Percentiles rank a stretch among this genome's conserved stretches.
Evolutionary conservation across 1,140 invertebrate species (phyloP).

Genomic region (Drosophila varians): DNA sequence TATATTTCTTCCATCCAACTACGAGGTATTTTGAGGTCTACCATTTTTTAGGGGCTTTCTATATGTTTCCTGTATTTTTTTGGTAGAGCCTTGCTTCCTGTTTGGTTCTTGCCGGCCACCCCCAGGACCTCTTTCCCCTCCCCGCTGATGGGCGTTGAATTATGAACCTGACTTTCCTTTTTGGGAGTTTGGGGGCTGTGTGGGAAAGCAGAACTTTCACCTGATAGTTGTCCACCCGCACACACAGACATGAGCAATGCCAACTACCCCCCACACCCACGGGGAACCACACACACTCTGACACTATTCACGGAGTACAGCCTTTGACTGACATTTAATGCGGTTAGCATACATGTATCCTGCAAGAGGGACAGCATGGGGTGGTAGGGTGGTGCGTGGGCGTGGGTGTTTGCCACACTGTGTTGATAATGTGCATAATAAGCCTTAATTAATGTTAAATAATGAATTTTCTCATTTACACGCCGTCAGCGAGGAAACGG

Average conservation of each 20-base stretch:
- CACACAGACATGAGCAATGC: constrained; percentile 16
- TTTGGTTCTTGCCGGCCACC: constrained; percentile 27
- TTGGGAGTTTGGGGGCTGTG: constrained; percentile 4
- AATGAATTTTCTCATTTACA: constrained; percentile 81
- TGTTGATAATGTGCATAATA: constrained; percentile 82
- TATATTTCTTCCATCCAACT: neutral
- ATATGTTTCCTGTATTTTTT: constrained; percentile 13
- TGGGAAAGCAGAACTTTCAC: constrained; percentile 35
- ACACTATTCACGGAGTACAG: constrained; percentile 44
- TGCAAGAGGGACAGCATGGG: neutral
- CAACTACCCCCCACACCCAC: constrained; percentile 1
- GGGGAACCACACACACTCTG: constrained; percentile 11
- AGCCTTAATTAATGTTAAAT: constrained; percentile 82
- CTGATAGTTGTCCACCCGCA: constrained; percentile 53
- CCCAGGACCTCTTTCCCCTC: neutral
- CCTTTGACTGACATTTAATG: constrained; percentile 74
- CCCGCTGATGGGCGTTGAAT: constrained; percentile 46
- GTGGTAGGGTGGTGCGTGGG: neutral
- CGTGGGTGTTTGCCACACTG: constrained; percentile 36
- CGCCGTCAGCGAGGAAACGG: constrained; percentile 64
- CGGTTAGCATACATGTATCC: constrained; percentile 48
- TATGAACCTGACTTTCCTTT: constrained; percentile 61
- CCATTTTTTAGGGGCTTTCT: neutral
- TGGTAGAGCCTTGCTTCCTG: constrained; percentile 52
- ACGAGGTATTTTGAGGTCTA: neutral